phyloP scores from a whole-genome alignment of 2,113 vertebrate genomes.

The Theristicus caerulescens region DNA sequence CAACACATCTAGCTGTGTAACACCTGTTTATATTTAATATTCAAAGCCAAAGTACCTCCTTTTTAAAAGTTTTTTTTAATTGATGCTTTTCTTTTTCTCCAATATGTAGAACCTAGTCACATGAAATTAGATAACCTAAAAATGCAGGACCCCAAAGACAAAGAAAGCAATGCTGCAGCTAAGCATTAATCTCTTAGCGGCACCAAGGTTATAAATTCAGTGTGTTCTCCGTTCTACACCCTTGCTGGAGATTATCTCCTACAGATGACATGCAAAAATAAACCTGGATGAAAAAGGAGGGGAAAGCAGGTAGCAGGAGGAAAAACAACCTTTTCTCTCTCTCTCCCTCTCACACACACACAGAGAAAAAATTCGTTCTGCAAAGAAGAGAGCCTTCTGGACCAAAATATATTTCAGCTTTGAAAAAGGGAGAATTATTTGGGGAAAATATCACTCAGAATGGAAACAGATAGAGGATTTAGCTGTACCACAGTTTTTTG shows the following conservation, averaged over 20 bases:
- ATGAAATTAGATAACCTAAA: neutral
- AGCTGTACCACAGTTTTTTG: neutral
- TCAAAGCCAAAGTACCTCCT: neutral
- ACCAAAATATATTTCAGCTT: neutral
- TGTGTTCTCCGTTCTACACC: neutral
- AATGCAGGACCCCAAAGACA: neutral
- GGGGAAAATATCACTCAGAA: neutral
- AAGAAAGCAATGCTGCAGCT: neutral
- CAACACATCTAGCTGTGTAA: neutral
- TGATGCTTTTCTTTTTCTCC: neutral
- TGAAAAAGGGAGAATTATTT: neutral
- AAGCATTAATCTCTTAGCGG: neutral
- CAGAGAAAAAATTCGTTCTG: neutral
- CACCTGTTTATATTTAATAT: neutral
- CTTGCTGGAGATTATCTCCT: neutral
- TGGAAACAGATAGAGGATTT: neutral
- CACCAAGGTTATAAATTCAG: constrained; percentile 15
- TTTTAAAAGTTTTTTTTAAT: neutral
- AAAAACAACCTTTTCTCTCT: neutral
- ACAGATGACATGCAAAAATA: constrained; percentile 4
- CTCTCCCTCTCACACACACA: neutral
- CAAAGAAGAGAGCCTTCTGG: neutral
- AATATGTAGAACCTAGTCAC: neutral
- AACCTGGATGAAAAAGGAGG: neutral
- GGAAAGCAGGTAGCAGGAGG: neutral